Percentiles rank a stretch among this genome's conserved stretches.
These are phyloP conservation scores for Drosophila seclusa DNA, from an alignment of 2,888 invertebrate genomes.

Conservation along the genomic window DNA sequence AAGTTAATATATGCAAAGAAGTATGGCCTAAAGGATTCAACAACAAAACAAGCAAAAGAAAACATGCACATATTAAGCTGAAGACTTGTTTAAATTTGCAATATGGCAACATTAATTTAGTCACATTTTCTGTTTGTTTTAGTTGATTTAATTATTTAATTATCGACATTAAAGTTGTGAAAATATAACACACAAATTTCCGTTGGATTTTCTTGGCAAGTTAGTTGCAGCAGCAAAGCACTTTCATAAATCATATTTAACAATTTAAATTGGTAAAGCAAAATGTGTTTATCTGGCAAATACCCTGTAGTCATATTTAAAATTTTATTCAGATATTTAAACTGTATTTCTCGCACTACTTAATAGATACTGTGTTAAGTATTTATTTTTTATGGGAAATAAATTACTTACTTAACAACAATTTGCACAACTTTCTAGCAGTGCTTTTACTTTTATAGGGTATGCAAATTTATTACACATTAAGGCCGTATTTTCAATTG, in stretches of 20 bases:
- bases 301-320: not conserved
- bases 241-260: conserved; percentile 26
- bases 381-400: not conserved
- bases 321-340: not conserved
- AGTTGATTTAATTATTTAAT: conserved; percentile 11
- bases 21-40: conserved; percentile 17
- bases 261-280: not conserved
- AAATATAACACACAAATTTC: not conserved
- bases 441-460: not conserved
- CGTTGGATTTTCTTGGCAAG: not conserved
- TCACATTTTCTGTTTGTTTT: not conserved
- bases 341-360: not conserved
- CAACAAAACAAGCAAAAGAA: conserved; percentile 5
- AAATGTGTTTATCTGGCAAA: not conserved
- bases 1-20: conserved; percentile 18
- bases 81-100: not conserved
- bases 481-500: conserved; percentile 24
- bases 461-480: conserved; percentile 34
- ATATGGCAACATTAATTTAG: conserved; percentile 3
- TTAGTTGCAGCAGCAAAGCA: conserved; percentile 1
- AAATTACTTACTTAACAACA: not conserved
- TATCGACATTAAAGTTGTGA: conserved; percentile 6
- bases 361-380: not conserved
- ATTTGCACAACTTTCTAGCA: not conserved
- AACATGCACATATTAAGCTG: not conserved